These are phyloP conservation scores for Callyntrura sp. DNA, from an alignment of 2,888 invertebrate genomes.

Conservation along the genomic window DNA sequence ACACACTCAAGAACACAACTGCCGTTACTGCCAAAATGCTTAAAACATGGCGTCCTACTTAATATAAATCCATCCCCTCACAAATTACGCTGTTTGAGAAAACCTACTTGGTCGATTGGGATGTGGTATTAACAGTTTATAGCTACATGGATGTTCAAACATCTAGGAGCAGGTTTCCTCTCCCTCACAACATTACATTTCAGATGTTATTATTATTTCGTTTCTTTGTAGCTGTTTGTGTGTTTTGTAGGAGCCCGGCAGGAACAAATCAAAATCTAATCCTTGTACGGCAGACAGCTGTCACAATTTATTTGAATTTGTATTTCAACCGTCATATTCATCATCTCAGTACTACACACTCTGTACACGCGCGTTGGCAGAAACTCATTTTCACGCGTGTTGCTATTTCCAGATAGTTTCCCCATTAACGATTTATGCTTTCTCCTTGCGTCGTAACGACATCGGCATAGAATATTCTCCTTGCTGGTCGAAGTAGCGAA, in stretches of 20 bases:
- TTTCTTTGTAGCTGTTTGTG: no score
- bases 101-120: no score
- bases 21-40: no score
- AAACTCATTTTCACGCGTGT: background rate
- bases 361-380: background rate
- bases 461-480: background rate
- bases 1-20: no score
- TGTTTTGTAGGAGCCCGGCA: background rate
- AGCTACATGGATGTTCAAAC: no score
- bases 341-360: background rate
- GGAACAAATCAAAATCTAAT: conserved; percentile 46
- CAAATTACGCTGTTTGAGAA: no score
- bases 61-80: no score
- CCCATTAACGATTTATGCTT: conserved; percentile 22
- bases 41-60: no score
- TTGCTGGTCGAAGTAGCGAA: background rate
- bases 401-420: background rate
- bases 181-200: no score
- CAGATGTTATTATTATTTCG: no score
- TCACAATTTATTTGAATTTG: conserved; percentile 43
- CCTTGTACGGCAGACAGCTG: conserved; percentile 17
- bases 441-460: background rate
- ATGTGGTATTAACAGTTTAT: no score
- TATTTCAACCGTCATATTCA: background rate
- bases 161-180: no score